Percentiles rank a stretch among this genome's conserved stretches.
Evolutionary conservation across 2,797 vertebrate species (phyloP).

Genomic region (Smutsia temminckii): DNA sequence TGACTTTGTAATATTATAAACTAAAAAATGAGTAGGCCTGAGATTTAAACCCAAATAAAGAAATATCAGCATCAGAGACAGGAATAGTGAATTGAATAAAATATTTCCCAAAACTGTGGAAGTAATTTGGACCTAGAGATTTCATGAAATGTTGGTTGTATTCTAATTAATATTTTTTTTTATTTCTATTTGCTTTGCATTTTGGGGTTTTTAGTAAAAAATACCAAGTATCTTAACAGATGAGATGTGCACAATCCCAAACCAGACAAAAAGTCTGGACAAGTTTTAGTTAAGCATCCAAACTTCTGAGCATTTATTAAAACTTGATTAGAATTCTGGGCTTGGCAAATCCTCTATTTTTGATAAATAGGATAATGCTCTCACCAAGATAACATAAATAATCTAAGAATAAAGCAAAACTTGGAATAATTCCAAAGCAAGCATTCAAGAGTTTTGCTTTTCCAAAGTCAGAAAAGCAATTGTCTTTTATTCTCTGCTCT

Average conservation of each 20-base stretch:
- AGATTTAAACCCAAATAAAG: constrained; percentile 19
- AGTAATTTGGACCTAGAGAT: background rate
- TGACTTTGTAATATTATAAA: constrained; percentile 46
- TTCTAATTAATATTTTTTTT: constrained; percentile 38
- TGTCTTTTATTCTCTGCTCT: background rate
- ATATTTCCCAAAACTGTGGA: background rate
- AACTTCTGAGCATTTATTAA: constrained; percentile 16
- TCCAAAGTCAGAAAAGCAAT: background rate
- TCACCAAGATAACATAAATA: background rate
- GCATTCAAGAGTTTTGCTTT: background rate
- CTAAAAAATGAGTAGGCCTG: background rate
- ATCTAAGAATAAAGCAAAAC: background rate
- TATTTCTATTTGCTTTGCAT: background rate
- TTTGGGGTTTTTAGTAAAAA: constrained; percentile 8
- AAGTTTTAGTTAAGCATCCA: background rate
- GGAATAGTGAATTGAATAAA: background rate
- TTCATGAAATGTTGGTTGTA: constrained; percentile 10
- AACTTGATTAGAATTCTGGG: constrained; percentile 44
- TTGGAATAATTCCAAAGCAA: constrained; percentile 13
- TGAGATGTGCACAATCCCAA: background rate
- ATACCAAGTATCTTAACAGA: background rate
- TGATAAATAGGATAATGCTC: constrained; percentile 23
- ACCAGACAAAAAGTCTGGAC: constrained; percentile 7
- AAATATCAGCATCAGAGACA: constrained; percentile 8
- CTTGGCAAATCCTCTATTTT: constrained; percentile 19